Evolutionary conservation across 2,888 invertebrate species (phyloP).

Genomic region (Spicauda simplicius): DNA sequence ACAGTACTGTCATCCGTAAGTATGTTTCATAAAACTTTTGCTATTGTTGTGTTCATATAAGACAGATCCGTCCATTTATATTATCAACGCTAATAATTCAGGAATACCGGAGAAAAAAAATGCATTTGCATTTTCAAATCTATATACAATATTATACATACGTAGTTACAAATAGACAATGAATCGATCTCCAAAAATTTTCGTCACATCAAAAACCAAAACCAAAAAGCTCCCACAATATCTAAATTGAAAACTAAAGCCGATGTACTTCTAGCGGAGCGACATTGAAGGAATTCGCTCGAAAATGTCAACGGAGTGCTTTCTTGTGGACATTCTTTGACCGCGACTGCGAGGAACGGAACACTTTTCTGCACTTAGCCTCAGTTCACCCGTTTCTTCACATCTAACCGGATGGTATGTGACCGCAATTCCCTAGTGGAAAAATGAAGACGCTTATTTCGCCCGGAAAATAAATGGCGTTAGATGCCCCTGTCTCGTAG

Average conservation of each 20-base stretch:
- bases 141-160: too few species aligned
- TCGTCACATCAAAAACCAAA: neutral
- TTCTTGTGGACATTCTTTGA: conserved; percentile 59
- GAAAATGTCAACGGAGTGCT: conserved; percentile 61
- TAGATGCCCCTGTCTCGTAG: conserved; percentile 36
- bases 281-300: conserved; percentile 47
- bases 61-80: too few species aligned
- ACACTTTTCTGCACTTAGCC: conserved; percentile 74
- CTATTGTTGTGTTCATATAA: too few species aligned
- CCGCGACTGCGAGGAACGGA: conserved; percentile 49
- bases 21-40: too few species aligned
- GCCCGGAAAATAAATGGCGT: conserved; percentile 61
- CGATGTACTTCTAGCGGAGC: conserved; percentile 8
- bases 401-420: conserved; percentile 53
- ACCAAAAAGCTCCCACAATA: neutral
- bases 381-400: conserved; percentile 47
- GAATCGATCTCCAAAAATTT: too few species aligned
- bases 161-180: too few species aligned
- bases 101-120: too few species aligned
- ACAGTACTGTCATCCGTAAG: too few species aligned
- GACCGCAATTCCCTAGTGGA: conserved; percentile 65
- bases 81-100: too few species aligned
- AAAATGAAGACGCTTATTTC: conserved; percentile 65
- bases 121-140: too few species aligned
- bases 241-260: conserved; percentile 9